Percentiles rank a stretch among this genome's conserved stretches.
Evolutionary conservation across 2,797 vertebrate species (phyloP).

Genomic region (Sarcophilus harrisii): DNA sequence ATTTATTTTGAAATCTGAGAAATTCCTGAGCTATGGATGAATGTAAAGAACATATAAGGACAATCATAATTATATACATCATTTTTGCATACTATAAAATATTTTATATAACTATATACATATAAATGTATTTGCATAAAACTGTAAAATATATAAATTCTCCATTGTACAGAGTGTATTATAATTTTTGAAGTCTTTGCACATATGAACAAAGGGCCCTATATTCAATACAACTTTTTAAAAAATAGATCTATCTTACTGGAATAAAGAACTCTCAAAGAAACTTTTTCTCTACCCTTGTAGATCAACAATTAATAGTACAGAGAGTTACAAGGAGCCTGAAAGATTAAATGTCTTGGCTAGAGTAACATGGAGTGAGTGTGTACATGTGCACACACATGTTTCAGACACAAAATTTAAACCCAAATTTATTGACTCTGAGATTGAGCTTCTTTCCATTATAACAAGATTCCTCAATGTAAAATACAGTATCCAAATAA

Average conservation of each 20-base stretch:
- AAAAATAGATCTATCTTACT: neutral
- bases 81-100: neutral
- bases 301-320: neutral
- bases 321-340: no score
- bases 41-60: neutral
- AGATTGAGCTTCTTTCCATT: no score
- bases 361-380: neutral
- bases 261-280: neutral
- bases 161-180: neutral
- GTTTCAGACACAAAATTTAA: no score
- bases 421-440: no score
- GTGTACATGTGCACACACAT: no score
- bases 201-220: neutral
- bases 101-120: neutral
- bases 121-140: neutral
- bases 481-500: neutral
- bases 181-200: neutral
- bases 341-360: no score
- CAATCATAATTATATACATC: neutral
- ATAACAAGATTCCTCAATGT: no score
- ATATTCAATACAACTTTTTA: neutral
- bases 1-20: no score
- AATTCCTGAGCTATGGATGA: no score
- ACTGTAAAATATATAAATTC: neutral
- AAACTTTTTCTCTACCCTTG: neutral